Evolutionary conservation across 2,888 invertebrate genomes (phyloP).

Genomic region (Rhaphigaster nebulosa): DNA sequence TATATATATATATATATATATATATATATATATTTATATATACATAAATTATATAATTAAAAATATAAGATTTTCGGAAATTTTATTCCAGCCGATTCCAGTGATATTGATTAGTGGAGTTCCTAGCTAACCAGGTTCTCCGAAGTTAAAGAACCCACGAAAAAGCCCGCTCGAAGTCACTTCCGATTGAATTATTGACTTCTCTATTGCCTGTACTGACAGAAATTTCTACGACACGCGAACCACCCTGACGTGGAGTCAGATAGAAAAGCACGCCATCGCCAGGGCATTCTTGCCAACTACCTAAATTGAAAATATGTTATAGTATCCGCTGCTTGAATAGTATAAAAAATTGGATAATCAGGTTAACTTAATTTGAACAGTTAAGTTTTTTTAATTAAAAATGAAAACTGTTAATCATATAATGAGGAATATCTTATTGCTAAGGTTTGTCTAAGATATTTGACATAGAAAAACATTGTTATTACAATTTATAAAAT

Average conservation of each 20-base stretch:
- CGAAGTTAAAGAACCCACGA: neutral
- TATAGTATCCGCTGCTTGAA: too few relatives aligned
- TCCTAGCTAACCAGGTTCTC: neutral
- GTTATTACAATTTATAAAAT: too few relatives aligned
- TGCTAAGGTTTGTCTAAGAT: too few relatives aligned
- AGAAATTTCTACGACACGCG: constrained; percentile 11
- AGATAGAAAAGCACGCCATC: neutral
- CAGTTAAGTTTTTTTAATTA: too few relatives aligned
- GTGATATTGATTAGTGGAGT: neutral
- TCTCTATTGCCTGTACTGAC: neutral
- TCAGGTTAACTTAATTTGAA: too few relatives aligned
- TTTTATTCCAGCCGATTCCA: neutral
- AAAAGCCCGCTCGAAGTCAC: neutral
- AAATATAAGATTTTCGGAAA: neutral
- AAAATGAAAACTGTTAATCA: too few relatives aligned
- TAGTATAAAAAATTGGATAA: too few relatives aligned
- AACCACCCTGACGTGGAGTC: neutral
- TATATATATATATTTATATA: neutral
- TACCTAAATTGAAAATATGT: neutral
- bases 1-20: too few relatives aligned
- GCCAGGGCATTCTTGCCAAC: neutral
- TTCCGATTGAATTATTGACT: constrained; percentile 20
- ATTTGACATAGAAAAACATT: too few relatives aligned
- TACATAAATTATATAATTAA: neutral
- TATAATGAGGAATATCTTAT: too few relatives aligned